phyloP scores from a whole-genome alignment of 2,113 vertebrate genomes.

The Mellivora capensis region DNA sequence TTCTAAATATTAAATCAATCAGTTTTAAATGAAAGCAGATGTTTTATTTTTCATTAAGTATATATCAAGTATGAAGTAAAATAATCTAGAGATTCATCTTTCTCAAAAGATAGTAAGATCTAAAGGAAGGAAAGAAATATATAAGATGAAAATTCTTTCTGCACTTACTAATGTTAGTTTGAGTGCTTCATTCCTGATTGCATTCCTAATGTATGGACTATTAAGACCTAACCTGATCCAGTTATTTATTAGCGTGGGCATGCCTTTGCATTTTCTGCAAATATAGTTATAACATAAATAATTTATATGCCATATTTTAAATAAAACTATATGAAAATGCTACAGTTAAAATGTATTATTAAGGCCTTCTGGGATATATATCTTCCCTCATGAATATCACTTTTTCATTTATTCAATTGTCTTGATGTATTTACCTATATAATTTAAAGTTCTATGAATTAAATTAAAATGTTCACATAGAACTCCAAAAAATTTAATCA shows the following conservation, averaged over 20 bases:
- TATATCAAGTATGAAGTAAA: background rate
- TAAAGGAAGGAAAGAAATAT: background rate
- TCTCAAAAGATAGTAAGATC: background rate
- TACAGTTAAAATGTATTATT: conserved; percentile 49
- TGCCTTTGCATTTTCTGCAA: background rate
- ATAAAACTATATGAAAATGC: conserved; percentile 14
- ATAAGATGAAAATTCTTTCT: conserved; percentile 1
- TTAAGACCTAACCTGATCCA: conserved; percentile 32
- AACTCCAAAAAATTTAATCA: background rate
- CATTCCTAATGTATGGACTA: background rate
- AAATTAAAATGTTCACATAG: background rate
- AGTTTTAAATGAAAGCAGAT: background rate
- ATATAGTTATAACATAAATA: conserved; percentile 48
- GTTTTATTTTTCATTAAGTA: background rate
- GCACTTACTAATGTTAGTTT: conserved; percentile 19
- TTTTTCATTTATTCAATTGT: conserved; percentile 41
- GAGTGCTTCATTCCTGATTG: conserved; percentile 27
- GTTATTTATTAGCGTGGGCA: background rate
- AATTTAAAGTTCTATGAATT: background rate
- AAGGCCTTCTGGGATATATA: background rate
- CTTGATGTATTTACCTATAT: background rate
- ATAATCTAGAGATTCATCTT: background rate
- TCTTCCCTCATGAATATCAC: background rate
- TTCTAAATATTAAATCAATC: background rate
- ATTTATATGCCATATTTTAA: conserved; percentile 27